phyloP scores from a whole-genome alignment of 2,888 invertebrate species.

The Macropis europaea region DNA sequence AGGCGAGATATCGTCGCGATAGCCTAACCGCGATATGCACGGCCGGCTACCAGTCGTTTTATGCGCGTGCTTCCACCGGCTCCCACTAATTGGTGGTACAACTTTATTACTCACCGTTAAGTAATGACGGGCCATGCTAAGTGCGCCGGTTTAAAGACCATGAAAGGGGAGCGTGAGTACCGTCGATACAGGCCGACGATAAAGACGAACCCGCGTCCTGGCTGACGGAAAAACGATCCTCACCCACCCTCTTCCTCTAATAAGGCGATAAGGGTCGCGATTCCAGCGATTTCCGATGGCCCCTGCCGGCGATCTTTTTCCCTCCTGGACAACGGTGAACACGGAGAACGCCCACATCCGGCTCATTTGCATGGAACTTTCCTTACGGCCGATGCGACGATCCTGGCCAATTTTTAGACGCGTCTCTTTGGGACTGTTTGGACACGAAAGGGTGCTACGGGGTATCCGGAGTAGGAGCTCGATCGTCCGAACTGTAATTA shows the following conservation, averaged over 20 bases:
- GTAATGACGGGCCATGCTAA: slow-evolving; percentile 70
- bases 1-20: slow-evolving; percentile 54
- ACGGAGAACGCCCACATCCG: slow-evolving; percentile 60
- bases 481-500: too few species aligned
- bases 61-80: slow-evolving; percentile 50
- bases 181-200: slow-evolving; percentile 66
- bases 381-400: not conserved
- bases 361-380: not conserved
- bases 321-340: slow-evolving; percentile 39
- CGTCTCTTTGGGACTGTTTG: too few species aligned
- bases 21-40: slow-evolving; percentile 49
- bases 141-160: slow-evolving; percentile 67
- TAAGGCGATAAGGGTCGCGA: slow-evolving; percentile 75
- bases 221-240: too few species aligned
- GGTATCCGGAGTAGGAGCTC: too few species aligned
- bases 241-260: slow-evolving; percentile 73
- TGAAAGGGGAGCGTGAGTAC: slow-evolving; percentile 68
- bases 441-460: too few species aligned
- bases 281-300: slow-evolving; percentile 61
- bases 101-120: slow-evolving; percentile 75
- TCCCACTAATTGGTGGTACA: slow-evolving; percentile 73
- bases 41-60: slow-evolving; percentile 39
- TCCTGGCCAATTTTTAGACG: too few species aligned
- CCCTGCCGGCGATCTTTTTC: slow-evolving; percentile 28
- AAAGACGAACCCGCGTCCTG: slow-evolving; percentile 48